Evolutionary conservation across 2,888 invertebrate species (phyloP).

Genomic region (Yponomeuta sedellus): DNA sequence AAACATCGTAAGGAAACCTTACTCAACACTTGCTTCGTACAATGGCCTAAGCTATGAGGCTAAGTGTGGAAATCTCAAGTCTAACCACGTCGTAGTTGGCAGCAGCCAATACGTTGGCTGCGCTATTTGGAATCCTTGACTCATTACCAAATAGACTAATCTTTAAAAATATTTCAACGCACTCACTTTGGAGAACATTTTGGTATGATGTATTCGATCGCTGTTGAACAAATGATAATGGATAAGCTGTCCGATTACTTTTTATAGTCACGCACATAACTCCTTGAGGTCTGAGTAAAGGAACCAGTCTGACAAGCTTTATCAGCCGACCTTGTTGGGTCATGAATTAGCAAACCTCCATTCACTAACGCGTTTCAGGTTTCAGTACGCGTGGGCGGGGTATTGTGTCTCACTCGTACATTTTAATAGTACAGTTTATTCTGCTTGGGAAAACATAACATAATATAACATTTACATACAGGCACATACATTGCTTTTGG

Average conservation of each 20-base stretch:
- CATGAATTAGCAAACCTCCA: constrained; percentile 2
- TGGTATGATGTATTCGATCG: background rate
- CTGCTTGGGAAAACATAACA: no score
- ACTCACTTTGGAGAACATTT: constrained; percentile 22
- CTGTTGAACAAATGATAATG: constrained; percentile 10
- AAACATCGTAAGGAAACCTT: no score
- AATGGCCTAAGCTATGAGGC: no score
- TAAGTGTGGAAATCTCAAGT: no score
- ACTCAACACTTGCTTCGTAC: no score
- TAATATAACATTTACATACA: no score
- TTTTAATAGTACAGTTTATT: no score
- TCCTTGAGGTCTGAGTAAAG: background rate
- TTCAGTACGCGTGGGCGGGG: constrained; percentile 1
- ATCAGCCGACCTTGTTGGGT: constrained; percentile 10
- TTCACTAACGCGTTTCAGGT: constrained; percentile 11
- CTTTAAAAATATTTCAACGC: background rate
- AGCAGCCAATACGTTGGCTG: background rate
- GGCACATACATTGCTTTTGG: no score
- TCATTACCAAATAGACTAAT: background rate
- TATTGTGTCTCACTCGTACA: no score
- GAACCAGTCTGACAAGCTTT: constrained; percentile 10
- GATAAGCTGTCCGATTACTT: background rate
- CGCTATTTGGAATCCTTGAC: background rate
- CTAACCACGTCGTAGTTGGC: no score
- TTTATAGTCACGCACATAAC: constrained; percentile 5